phyloP scores from a whole-genome alignment of 2,888 invertebrate species.

The Prosopocoilus inquinatus region DNA sequence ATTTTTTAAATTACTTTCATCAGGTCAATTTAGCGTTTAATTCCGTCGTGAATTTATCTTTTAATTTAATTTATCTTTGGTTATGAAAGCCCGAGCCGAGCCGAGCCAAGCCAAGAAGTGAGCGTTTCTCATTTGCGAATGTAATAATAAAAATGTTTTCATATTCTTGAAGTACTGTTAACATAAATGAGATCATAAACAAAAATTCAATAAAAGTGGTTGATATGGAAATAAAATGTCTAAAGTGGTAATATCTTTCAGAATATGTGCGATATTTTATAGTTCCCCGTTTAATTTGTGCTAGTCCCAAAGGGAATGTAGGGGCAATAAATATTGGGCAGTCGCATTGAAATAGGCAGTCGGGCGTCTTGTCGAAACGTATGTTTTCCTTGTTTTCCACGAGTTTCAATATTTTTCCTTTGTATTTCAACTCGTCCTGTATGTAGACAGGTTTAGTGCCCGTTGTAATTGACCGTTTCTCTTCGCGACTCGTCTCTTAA shows the following conservation, averaged over 20 bases:
- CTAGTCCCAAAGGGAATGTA: constrained; percentile 28
- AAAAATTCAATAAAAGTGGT: too few species aligned
- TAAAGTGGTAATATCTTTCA: constrained; percentile 1
- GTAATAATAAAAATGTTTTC: too few species aligned
- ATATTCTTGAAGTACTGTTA: too few species aligned
- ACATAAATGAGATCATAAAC: too few species aligned
- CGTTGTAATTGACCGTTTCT: constrained; percentile 51
- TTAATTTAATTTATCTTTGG: too few species aligned
- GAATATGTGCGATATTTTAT: constrained; percentile 13
- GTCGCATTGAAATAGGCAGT: constrained; percentile 37
- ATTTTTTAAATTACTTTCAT: too few species aligned
- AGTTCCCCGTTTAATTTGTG: constrained; percentile 35
- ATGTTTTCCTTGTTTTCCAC: constrained; percentile 36
- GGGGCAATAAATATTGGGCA: constrained; percentile 34
- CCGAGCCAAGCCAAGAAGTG: too few species aligned
- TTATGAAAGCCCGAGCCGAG: too few species aligned
- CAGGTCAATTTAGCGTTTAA: too few species aligned
- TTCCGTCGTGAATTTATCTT: too few species aligned
- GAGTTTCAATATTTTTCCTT: constrained; percentile 31
- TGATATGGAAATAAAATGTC: neutral
- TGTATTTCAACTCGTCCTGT: constrained; percentile 27
- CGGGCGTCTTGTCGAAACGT: constrained; percentile 33
- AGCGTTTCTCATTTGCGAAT: too few species aligned
- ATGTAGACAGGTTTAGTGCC: constrained; percentile 57
- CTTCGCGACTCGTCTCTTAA: too few species aligned